Conservation (phyloP, 2,113 vertebrate genomes). For the Tringa solitaria region DNA sequence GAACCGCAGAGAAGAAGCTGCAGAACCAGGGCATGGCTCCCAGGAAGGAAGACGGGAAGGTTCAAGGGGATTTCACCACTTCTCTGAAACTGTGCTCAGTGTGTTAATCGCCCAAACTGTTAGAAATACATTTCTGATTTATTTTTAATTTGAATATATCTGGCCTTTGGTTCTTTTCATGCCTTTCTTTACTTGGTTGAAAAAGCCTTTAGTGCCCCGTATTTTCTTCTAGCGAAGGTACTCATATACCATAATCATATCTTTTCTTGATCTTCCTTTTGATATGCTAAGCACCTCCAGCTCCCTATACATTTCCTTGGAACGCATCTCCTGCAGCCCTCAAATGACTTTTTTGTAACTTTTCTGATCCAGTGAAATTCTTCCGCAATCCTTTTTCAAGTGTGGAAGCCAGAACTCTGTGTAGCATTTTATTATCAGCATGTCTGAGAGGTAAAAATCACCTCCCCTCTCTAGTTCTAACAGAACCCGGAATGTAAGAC, state of each 20-base stretch:
- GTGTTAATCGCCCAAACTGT: not conserved
- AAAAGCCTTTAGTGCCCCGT: constrained; percentile 22
- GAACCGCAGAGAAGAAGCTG: not conserved
- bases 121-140: constrained; percentile 33
- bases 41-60: not conserved
- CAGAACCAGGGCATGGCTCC: not conserved
- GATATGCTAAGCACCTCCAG: constrained; percentile 49
- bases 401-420: constrained; percentile 39
- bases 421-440: constrained; percentile 66
- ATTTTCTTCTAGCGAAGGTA: constrained; percentile 37
- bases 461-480: constrained; percentile 62
- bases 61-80: not conserved
- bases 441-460: constrained; percentile 57
- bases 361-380: constrained; percentile 64
- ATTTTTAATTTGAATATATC: constrained; percentile 51
- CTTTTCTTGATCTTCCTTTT: constrained; percentile 58
- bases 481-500: constrained; percentile 62
- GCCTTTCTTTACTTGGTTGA: constrained; percentile 28
- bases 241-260: constrained; percentile 36
- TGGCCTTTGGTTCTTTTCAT: constrained; percentile 47
- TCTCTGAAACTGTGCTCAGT: not conserved
- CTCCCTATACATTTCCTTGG: constrained; percentile 45
- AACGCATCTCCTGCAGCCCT: constrained; percentile 47
- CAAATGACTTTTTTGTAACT: constrained; percentile 67
- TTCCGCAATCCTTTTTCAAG: constrained; percentile 53